phyloP scores from a whole-genome alignment of 2,888 invertebrate genomes.

The Aquatica leii region DNA sequence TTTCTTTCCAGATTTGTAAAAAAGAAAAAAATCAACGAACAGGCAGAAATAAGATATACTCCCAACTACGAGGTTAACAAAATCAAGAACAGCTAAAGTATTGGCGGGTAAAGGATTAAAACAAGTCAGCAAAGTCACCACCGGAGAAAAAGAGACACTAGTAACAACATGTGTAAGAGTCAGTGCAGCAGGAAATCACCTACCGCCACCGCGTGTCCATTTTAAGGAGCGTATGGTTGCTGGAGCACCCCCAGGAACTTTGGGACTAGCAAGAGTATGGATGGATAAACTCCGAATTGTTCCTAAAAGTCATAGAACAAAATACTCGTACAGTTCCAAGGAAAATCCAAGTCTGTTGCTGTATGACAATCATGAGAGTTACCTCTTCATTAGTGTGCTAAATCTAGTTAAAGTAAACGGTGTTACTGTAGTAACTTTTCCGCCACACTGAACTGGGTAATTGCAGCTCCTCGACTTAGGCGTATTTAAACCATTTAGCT shows the following conservation, averaged over 20 bases:
- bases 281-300: not conserved
- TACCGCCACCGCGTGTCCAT: no score
- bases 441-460: no score
- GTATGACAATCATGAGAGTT: not conserved
- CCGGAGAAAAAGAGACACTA: slow-evolving; percentile 52
- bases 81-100: slow-evolving; percentile 10
- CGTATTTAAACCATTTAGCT: no score
- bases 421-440: no score
- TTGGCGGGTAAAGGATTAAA: not conserved
- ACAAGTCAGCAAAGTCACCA: slow-evolving; percentile 48
- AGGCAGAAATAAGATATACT: not conserved
- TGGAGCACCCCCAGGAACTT: no score
- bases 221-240: no score
- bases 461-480: no score
- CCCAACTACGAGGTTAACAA: not conserved
- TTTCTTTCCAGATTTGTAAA: no score
- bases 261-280: no score
- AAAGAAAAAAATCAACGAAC: not conserved
- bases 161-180: slow-evolving; percentile 52
- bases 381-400: not conserved
- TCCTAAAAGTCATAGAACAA: not conserved
- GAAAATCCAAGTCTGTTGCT: not conserved
- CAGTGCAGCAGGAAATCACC: slow-evolving; percentile 45
- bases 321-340: not conserved
- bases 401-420: no score